Evolutionary conservation across 2,797 vertebrate species (phyloP).

Genomic region (Geotrypetes seraphini): DNA sequence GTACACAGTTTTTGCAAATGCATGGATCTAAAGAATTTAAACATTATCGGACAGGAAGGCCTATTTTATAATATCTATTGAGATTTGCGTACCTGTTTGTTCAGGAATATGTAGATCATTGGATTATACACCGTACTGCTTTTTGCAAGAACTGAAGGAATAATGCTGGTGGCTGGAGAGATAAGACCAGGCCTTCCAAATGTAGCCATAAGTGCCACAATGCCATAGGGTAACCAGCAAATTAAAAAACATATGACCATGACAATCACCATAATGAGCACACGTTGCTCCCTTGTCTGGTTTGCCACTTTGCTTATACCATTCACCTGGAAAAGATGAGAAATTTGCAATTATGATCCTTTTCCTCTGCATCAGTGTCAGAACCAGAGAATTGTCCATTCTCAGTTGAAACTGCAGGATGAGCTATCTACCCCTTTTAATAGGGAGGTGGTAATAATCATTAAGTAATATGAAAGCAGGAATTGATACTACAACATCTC

Average conservation of each 20-base stretch:
- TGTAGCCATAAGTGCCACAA: constrained; percentile 54
- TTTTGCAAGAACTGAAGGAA: constrained; percentile 68
- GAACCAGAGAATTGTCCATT: background rate
- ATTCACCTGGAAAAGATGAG: constrained; percentile 38
- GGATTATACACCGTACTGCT: constrained; percentile 67
- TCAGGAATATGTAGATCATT: constrained; percentile 71
- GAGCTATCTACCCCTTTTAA: too few relatives aligned
- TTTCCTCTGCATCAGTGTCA: background rate
- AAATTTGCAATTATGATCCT: too few relatives aligned
- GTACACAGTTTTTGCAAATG: too few relatives aligned
- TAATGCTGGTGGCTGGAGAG: constrained; percentile 52
- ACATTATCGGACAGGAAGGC: too few relatives aligned
- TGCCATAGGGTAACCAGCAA: constrained; percentile 69
- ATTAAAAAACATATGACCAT: constrained; percentile 69
- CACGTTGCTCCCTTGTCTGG: constrained; percentile 46
- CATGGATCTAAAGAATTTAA: too few relatives aligned
- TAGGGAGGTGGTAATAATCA: too few relatives aligned
- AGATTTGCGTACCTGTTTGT: constrained; percentile 65
- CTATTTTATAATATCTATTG: too few relatives aligned
- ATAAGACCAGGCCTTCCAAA: constrained; percentile 54
- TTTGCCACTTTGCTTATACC: constrained; percentile 31
- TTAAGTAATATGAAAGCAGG: too few relatives aligned
- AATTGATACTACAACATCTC: too few relatives aligned
- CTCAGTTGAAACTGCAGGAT: background rate
- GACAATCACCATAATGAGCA: constrained; percentile 59